Base-by-base conservation (phyloP, 2,888 invertebrate genomes). In the Tenthredo livida region DNA sequence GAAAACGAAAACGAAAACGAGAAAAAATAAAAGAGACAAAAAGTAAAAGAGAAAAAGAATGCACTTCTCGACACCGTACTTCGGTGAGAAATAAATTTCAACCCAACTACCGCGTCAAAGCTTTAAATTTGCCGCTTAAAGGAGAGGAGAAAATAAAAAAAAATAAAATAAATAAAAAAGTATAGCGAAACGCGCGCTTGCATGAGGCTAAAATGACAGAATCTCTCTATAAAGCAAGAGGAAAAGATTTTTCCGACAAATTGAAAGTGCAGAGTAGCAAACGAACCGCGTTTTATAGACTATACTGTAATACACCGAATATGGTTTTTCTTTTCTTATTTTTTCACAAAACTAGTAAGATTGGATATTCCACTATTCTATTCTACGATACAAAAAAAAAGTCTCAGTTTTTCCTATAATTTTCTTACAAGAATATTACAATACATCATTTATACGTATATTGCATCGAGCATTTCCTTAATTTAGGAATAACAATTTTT, bases 91-190 rank as follows among this genome's bases (percentile, higher is more conserved):
- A 61, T 61, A 80, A 40, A 80, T 80, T 80, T 61, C 25, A 61
- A 61, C n/a, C 61, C 61, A 80, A 40, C 77, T 50, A 77, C 58
- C 40, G 50, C 58, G 61, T 80, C 61, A 58, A 80, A 80, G 80
- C 80, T 61, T 61, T 58, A 80, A 80, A 80, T 80, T 80, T 80
- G 33, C 61, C 61, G 37, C 40, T 17, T 80, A 37, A 40, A 61
- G 40, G 61, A 33, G 15, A 58, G 10, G 37, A 58, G 61, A 25
- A n/a, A 29, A 21, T 29, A 75, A 50, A 47, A 47, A 21, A 12
- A 61, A n/a, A n/a, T n/a, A n/a, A n/a, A n/a, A n/a, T n/a, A n/a
- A n/a, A n/a, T n/a, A 75, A 25, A 75, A 47, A 75, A 47, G 25
- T 21, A 4, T 37, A 40, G 2, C 40, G 7, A 15, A 40, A 58